These are phyloP conservation scores for Cheilosia scutellata DNA, from an alignment of 2,888 invertebrate species.

Conservation along the genomic window DNA sequence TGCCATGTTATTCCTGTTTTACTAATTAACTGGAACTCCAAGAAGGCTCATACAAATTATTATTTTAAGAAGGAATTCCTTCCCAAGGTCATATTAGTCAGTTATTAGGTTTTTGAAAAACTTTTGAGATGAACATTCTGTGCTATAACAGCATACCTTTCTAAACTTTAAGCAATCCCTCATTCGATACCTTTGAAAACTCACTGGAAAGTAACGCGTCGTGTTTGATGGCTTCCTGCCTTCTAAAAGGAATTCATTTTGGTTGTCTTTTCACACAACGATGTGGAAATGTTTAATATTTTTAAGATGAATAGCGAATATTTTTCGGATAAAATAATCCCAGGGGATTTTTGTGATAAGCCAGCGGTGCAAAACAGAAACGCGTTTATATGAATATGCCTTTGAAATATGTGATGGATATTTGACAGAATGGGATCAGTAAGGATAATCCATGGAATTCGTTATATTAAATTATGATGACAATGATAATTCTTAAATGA, in stretches of 20 bases:
- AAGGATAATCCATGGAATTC: slow-evolving; percentile 76
- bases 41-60: too few species aligned
- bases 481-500: slow-evolving; percentile 67
- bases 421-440: slow-evolving; percentile 77
- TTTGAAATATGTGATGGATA: slow-evolving; percentile 74
- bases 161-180: background rate
- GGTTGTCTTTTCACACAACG: slow-evolving; percentile 42
- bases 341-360: slow-evolving; percentile 58
- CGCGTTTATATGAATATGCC: slow-evolving; percentile 64
- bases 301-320: slow-evolving; percentile 66
- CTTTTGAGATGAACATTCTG: too few species aligned
- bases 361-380: slow-evolving; percentile 52
- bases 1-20: too few species aligned
- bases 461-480: slow-evolving; percentile 73
- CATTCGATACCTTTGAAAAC: slow-evolving; percentile 5
- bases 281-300: slow-evolving; percentile 62
- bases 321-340: slow-evolving; percentile 69
- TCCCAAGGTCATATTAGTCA: too few species aligned
- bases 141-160: background rate
- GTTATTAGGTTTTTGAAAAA: too few species aligned
- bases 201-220: background rate
- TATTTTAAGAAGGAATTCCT: too few species aligned
- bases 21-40: too few species aligned
- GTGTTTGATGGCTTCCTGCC: slow-evolving; percentile 13
- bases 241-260: slow-evolving; percentile 47